Conservation (phyloP, 2,113 vertebrate species). For the Rhinolophus ferrumequinum region DNA sequence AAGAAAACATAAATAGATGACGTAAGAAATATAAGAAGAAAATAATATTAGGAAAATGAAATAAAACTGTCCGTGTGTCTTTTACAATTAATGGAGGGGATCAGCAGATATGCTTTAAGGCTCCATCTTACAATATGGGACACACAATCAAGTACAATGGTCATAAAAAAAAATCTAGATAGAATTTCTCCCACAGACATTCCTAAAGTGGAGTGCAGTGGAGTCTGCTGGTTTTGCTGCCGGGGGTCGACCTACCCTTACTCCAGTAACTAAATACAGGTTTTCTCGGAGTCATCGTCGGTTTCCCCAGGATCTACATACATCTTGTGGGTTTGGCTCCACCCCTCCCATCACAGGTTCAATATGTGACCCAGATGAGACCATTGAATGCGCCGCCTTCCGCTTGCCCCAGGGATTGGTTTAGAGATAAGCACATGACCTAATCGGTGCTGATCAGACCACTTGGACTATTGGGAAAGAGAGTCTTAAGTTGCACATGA, state of each 20-base stretch:
- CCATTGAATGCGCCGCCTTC: not conserved
- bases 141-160: not conserved
- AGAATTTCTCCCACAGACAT: not conserved
- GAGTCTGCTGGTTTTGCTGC: not conserved
- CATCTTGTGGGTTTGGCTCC: not conserved
- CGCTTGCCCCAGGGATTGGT: not conserved
- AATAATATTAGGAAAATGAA: not conserved
- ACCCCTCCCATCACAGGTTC: not conserved
- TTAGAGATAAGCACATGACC: not conserved
- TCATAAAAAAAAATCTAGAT: not conserved
- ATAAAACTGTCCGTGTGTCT: not conserved
- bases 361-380: not conserved
- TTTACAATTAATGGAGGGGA: not conserved
- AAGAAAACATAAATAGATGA: not conserved
- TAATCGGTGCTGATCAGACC: not conserved
- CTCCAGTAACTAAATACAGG: not conserved
- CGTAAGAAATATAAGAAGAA: not conserved
- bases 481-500: not conserved
- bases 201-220: not conserved
- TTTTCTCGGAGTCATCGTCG: not conserved
- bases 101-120: not conserved
- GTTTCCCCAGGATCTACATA: not conserved
- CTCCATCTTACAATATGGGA: not conserved
- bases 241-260: accelerated
- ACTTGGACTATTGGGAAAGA: not conserved